Conservation (phyloP, 2,888 invertebrate species). For the Acrocyrtus sp. region DNA sequence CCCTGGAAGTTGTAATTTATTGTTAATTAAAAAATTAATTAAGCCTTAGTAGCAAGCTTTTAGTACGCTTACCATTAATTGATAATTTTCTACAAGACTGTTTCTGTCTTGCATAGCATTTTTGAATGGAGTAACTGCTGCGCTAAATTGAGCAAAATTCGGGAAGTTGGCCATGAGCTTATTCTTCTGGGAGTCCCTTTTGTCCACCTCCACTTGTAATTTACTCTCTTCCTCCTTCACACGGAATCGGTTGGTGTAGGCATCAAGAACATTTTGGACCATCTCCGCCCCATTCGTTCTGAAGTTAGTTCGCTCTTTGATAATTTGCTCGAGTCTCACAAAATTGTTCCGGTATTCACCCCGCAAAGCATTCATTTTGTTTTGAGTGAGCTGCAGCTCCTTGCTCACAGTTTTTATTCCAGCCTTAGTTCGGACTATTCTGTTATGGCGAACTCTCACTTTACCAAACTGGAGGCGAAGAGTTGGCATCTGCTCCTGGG, state of each 20-base stretch:
- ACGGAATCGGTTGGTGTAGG: constrained; percentile 42
- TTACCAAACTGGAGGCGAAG: constrained; percentile 22
- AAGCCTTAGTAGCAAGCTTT: neutral
- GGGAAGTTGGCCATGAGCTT: constrained; percentile 25
- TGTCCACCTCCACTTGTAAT: constrained; percentile 27
- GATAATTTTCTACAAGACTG: constrained; percentile 28
- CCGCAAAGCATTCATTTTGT: constrained; percentile 24
- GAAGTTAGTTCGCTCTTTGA: constrained; percentile 43
- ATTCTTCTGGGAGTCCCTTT: constrained; percentile 14
- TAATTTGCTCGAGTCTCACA: constrained; percentile 31
- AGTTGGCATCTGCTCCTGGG: constrained; percentile 44
- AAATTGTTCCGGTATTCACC: constrained; percentile 43
- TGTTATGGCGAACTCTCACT: constrained; percentile 43
- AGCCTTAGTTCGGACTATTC: constrained; percentile 43
- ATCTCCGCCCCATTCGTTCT: constrained; percentile 35
- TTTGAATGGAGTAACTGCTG: constrained; percentile 38
- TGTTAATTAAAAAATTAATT: constrained; percentile 5
- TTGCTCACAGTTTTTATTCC: constrained; percentile 50
- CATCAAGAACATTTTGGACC: constrained; percentile 36
- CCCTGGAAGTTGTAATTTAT: too few relatives aligned
- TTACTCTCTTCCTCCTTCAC: constrained; percentile 21
- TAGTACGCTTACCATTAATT: constrained; percentile 14
- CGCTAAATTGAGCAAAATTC: constrained; percentile 18
- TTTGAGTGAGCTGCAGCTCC: constrained; percentile 36
- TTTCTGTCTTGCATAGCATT: constrained; percentile 27